phyloP scores from a whole-genome alignment of 2,888 invertebrate species.

The Temnothorax rugatulus region DNA sequence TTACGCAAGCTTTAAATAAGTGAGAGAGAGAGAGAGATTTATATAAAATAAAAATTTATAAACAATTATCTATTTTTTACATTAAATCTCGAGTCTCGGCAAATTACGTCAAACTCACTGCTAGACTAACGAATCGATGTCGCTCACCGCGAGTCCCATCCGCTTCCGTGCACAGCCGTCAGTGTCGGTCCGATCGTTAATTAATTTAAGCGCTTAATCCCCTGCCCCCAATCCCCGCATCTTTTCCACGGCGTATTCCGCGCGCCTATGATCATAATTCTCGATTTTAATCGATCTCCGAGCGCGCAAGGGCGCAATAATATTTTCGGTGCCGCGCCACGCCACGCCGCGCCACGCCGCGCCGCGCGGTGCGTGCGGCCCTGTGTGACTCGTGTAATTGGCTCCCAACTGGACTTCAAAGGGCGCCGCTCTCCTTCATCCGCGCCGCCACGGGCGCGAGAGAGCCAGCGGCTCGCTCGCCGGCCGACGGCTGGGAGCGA shows the following conservation, averaged over 20 bases:
- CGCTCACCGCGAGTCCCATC: constrained; percentile 45
- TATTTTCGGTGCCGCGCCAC: constrained; percentile 78
- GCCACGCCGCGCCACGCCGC: constrained; percentile 69
- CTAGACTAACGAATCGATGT: constrained; percentile 60
- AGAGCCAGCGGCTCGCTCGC: constrained; percentile 65
- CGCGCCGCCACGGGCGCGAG: constrained; percentile 83
- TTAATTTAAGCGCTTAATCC: constrained; percentile 80
- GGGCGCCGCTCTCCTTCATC: constrained; percentile 86
- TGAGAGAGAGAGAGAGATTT: neutral
- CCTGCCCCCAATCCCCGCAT: constrained; percentile 7
- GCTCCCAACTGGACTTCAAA: constrained; percentile 87
- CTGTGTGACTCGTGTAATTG: constrained; percentile 87
- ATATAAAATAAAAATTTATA: neutral
- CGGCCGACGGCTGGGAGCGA: constrained; percentile 50
- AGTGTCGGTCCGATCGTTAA: constrained; percentile 74
- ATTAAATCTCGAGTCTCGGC: neutral
- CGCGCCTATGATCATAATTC: constrained; percentile 79
- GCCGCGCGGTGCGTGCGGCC: constrained; percentile 82
- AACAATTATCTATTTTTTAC: neutral
- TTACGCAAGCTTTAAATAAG: neutral
- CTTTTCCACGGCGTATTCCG: constrained; percentile 68
- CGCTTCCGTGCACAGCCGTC: constrained; percentile 66
- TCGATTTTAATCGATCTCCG: constrained; percentile 82
- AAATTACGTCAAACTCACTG: constrained; percentile 12
- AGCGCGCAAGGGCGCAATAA: constrained; percentile 78